A percentile compares a stretch with the other conserved stretches of the same genome.
These are phyloP conservation scores for Drosophila hamatofila DNA, from an alignment of 2,888 invertebrate species.

Conservation along the genomic window DNA sequence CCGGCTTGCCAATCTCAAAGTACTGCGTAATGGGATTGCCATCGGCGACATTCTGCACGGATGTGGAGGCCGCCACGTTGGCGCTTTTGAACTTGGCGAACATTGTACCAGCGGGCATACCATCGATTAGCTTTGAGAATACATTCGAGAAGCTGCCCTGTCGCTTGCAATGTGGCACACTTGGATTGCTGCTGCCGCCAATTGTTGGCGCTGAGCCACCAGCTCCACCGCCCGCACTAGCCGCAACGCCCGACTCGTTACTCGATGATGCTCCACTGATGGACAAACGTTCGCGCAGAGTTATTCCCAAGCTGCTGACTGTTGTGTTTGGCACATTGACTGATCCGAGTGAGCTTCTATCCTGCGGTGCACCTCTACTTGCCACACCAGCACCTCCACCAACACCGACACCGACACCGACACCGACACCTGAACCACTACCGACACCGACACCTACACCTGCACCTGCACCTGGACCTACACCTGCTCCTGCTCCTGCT, in stretches of 20 bases:
- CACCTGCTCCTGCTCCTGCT: not conserved
- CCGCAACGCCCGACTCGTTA: slow-evolving; percentile 20
- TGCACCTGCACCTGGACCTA: not conserved
- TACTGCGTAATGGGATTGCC: slow-evolving; percentile 94
- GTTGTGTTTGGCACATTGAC: slow-evolving; percentile 23
- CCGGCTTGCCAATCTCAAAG: slow-evolving; percentile 94
- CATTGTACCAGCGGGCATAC: slow-evolving; percentile 87
- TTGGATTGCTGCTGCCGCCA: slow-evolving; percentile 37
- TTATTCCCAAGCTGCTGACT: slow-evolving; percentile 44
- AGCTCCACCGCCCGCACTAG: slow-evolving; percentile 30
- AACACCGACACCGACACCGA: slow-evolving; percentile 1
- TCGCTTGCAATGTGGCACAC: slow-evolving; percentile 70
- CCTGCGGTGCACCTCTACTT: slow-evolving; percentile 27
- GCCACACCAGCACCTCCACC: slow-evolving; percentile 13
- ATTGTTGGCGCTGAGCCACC: slow-evolving; percentile 67
- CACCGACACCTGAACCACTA: not conserved
- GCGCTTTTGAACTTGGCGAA: slow-evolving; percentile 90
- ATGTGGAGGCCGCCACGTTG: slow-evolving; percentile 85
- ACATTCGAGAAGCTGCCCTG: slow-evolving; percentile 85
- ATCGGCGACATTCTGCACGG: slow-evolving; percentile 87
- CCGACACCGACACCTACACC: not conserved
- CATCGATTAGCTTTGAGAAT: slow-evolving; percentile 85
- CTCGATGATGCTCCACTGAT: slow-evolving; percentile 57
- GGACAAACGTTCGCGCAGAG: slow-evolving; percentile 68
- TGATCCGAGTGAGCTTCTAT: slow-evolving; percentile 24